Evolutionary conservation across 2,888 invertebrate species (phyloP), one percentile per base, ranked within the genome.

Genomic region (Latrodectus hesperus): DNA sequence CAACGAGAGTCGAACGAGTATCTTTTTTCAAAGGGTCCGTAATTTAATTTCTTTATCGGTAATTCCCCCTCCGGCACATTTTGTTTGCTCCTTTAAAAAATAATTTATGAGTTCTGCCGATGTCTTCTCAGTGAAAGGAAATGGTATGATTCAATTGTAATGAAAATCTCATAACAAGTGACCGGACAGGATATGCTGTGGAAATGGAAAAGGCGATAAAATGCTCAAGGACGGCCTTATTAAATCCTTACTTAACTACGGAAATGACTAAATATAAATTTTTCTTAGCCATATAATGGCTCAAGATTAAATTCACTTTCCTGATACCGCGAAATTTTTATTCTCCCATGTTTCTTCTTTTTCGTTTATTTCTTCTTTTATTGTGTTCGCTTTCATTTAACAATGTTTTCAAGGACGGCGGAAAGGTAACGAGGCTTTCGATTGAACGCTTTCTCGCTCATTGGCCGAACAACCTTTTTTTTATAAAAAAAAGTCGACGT

Each of bases 221-320:
- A 85, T 75, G 60, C 73, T 70, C 85, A 85, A 85, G 79, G 85
- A 38, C 85, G 49, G 38, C 26, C 60, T 74, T 85, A 85, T 85
- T 85, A 85, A 85, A 85, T 85, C 85, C 79, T 38, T 38, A 85
- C 85, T 85, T 85, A 79, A 85, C 79, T 79, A 70, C 85, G 85
- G 79, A 85, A 85, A 85, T 79, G 85, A 75, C 85, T 75, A 85
- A 85, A 85, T 85, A 85, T 9, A 85, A 84, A 84, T 74, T 84
- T 85, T 85, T 74, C 65, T 74, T 75, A 72, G 60, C 70, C 78
- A 79, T 78, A 85, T 85, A 85, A 85, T 80, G 70, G 79, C 60
- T 26, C 64, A 17, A 85, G 78, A 85, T 85, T 85, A 70, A 80
- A 85, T 85, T 80, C 79, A 74, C 79, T 85, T 85, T 79, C 85